Conservation (phyloP, 2,888 invertebrate genomes). For the Pristionchus japonicus region DNA sequence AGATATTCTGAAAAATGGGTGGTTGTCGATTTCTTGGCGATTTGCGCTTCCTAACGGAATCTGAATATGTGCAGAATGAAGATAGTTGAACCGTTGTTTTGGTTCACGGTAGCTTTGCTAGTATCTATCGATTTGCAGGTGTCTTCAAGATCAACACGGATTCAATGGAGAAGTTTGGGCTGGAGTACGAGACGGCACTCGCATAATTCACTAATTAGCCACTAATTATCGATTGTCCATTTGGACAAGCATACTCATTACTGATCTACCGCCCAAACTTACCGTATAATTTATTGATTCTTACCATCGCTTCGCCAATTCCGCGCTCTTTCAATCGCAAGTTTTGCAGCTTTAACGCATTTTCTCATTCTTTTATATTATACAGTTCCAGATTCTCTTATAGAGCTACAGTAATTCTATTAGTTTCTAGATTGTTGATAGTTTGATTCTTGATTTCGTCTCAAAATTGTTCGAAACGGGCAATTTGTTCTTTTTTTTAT, state of each 20-base stretch:
- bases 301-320: background rate
- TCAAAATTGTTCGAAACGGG: background rate
- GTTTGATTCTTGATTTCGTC: background rate
- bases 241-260: background rate
- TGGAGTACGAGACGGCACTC: conserved; percentile 73
- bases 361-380: background rate
- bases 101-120: no score
- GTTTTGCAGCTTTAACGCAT: background rate
- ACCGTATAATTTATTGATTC: conserved; percentile 28
- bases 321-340: conserved; percentile 19
- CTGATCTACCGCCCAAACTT: conserved; percentile 13
- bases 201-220: conserved; percentile 42
- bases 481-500: background rate
- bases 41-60: no score
- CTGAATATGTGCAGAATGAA: no score
- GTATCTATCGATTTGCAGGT: no score
- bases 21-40: no score
- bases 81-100: no score
- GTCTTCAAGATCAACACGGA: conserved; percentile 72
- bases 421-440: conserved; percentile 6
- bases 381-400: background rate
- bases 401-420: background rate
- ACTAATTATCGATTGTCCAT: background rate
- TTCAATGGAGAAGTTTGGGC: conserved; percentile 71
- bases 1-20: no score